Conservation (phyloP, 2,113 vertebrate species). For the Salvelinus alpinus region DNA sequence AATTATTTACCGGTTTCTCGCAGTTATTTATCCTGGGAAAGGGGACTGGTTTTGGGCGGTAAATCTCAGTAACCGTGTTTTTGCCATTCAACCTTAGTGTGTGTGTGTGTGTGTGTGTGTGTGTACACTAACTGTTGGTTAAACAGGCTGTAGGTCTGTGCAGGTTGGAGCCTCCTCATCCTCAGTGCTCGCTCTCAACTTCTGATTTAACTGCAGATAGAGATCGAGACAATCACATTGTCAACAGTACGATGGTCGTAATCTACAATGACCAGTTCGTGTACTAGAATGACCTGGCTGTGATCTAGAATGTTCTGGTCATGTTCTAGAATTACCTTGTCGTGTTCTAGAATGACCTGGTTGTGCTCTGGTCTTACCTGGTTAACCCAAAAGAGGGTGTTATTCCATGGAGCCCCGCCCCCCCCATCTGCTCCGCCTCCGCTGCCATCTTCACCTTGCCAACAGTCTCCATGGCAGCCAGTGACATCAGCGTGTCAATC, state of each 20-base stretch:
- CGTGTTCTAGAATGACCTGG: background rate
- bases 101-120: conserved; percentile 14
- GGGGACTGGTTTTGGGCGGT: no score
- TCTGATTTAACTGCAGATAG: conserved; percentile 76
- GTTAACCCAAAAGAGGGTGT: conserved; percentile 87
- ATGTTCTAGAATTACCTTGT: background rate
- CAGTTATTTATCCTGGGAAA: no score
- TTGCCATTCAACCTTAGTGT: background rate
- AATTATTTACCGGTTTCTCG: no score
- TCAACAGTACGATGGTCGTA: background rate
- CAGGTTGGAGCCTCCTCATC: conserved; percentile 69
- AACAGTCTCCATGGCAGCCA: conserved; percentile 78
- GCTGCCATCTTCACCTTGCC: conserved; percentile 70
- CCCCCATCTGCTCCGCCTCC: conserved; percentile 69
- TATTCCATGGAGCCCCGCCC: conserved; percentile 75
- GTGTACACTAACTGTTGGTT: conserved; percentile 74
- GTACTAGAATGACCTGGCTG: background rate
- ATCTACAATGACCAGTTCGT: background rate
- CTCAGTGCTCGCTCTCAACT: conserved; percentile 78
- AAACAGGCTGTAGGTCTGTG: conserved; percentile 69
- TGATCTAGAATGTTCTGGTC: background rate
- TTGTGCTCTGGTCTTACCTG: conserved; percentile 70
- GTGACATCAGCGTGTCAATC: conserved; percentile 85
- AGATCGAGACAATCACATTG: no score
- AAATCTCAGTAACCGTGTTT: no score